Evolutionary conservation across 2,888 invertebrate genomes (phyloP).

Genomic region (Corythucha ciliata): DNA sequence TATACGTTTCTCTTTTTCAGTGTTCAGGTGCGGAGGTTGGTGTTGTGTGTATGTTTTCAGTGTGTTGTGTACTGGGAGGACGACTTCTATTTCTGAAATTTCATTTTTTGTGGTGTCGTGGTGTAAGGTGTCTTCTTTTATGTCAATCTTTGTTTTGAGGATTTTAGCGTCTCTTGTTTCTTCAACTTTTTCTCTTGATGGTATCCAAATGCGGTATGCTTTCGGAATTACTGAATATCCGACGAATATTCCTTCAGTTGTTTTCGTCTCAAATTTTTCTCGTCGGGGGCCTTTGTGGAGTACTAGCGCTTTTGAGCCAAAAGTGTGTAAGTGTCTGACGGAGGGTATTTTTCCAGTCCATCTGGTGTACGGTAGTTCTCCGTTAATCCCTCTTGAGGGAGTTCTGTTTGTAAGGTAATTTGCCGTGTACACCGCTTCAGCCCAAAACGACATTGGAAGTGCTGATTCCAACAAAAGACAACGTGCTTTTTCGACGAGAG

Average conservation of each 20-base stretch:
- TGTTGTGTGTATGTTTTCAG: neutral
- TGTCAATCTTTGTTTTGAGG: neutral
- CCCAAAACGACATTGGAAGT: neutral
- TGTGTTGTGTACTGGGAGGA: neutral
- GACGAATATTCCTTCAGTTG: slow-evolving; percentile 1
- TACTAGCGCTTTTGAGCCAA: neutral
- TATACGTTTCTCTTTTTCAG: neutral
- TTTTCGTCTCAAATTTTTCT: slow-evolving; percentile 4
- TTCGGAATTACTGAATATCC: slow-evolving; percentile 13
- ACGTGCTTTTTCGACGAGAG: slow-evolving; percentile 7
- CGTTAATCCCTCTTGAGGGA: slow-evolving; percentile 2
- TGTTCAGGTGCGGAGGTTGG: no score
- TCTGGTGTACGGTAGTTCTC: neutral
- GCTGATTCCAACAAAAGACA: slow-evolving; percentile 3
- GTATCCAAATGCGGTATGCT: slow-evolving; percentile 11
- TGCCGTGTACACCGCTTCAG: neutral
- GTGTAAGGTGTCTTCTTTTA: neutral
- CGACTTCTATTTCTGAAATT: neutral
- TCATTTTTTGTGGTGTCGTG: neutral
- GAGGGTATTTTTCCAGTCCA: slow-evolving; percentile 1
- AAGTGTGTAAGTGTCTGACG: neutral
- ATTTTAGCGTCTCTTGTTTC: slow-evolving; percentile 11
- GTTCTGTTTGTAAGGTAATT: slow-evolving; percentile 10
- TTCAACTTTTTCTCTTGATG: slow-evolving; percentile 4
- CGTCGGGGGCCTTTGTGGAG: neutral